A percentile compares a stretch with the other conserved stretches of the same genome.
Conservation (phyloP, 1,140 invertebrate genomes). For the Melipona quadrifasciata region DNA sequence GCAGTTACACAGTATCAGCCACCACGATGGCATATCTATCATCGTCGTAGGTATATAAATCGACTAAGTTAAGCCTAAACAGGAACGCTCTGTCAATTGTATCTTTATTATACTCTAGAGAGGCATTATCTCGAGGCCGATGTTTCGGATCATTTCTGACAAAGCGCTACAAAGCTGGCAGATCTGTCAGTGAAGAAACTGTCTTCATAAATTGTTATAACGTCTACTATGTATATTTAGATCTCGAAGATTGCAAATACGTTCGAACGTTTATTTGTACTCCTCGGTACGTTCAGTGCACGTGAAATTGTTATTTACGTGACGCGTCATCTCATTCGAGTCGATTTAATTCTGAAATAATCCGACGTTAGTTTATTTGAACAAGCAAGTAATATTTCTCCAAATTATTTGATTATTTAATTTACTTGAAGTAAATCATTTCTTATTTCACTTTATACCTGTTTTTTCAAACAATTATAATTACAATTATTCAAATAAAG, state of each 20-base stretch:
- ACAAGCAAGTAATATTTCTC: too few relatives aligned
- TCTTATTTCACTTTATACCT: too few relatives aligned
- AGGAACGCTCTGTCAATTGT: not conserved
- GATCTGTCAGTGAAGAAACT: not conserved
- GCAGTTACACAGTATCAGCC: too few relatives aligned
- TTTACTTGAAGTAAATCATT: too few relatives aligned
- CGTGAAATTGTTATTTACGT: too few relatives aligned
- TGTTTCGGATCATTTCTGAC: not conserved
- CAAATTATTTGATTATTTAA: too few relatives aligned
- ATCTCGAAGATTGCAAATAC: conserved; percentile 14
- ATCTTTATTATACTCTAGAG: not conserved
- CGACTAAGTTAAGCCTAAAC: conserved; percentile 1
- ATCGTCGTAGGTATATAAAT: not conserved
- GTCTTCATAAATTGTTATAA: not conserved
- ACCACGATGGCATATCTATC: not conserved
- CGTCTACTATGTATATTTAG: conserved; percentile 33
- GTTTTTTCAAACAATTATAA: too few relatives aligned
- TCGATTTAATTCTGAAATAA: too few relatives aligned
- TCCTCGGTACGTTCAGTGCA: too few relatives aligned
- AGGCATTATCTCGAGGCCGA: not conserved
- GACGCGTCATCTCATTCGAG: too few relatives aligned
- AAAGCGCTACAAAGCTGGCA: not conserved
- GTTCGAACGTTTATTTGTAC: conserved; percentile 85
- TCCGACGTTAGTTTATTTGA: too few relatives aligned
- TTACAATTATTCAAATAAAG: too few relatives aligned